Evolutionary conservation across 2,888 invertebrate genomes (phyloP), one percentile per base, ranked within the genome.

Genomic region (Hoplodrina blanda): DNA sequence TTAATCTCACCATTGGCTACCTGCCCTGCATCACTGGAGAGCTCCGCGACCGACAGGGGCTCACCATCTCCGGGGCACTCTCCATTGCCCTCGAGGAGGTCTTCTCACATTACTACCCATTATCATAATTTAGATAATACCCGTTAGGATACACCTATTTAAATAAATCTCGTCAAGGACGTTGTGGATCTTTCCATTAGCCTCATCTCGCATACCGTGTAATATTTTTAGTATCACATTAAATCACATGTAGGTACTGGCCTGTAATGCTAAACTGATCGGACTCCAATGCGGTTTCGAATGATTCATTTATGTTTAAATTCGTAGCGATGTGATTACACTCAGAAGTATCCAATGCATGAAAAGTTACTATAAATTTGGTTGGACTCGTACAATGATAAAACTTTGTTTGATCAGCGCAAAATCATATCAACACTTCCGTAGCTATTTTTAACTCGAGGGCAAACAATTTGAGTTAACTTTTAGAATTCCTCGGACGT

Each of bases 21-120:
- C 96, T 99, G 89, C 98, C 98, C 63, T 98, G 98, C 69, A 97
- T 98, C 90, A 98, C 97, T 92, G 98, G 98, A 86, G 97, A 97
- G 67, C 96, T 97, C 82, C 97, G 97, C 87, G 98, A 98, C 91
- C 97, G 98, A 79, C 98, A 98, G 94, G 99, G 99, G 25, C 96
- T 99, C 87, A 97, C 98, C 80, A 98, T 99, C 88, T 98, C 98
- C 64, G 99, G 99, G 69, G 99, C 99, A 65, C 97, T 99, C 83
- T 97, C 98, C 57, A 97, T 98, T 97, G 99, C 99, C 64, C 96
- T 99, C 69, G 97, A 98, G 85, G 97, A 98, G 96, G 98, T 99
- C 89, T 72, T 60, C 33, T 56, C 53, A 7, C 57, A 54, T 65
- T 74, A 59, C 41, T 41, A 62, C 49, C 56, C 53, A 72, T 75